Percentiles rank a stretch among this genome's conserved stretches.
phyloP scores from a whole-genome alignment of 2,888 invertebrate species.

The Unio delphinus region DNA sequence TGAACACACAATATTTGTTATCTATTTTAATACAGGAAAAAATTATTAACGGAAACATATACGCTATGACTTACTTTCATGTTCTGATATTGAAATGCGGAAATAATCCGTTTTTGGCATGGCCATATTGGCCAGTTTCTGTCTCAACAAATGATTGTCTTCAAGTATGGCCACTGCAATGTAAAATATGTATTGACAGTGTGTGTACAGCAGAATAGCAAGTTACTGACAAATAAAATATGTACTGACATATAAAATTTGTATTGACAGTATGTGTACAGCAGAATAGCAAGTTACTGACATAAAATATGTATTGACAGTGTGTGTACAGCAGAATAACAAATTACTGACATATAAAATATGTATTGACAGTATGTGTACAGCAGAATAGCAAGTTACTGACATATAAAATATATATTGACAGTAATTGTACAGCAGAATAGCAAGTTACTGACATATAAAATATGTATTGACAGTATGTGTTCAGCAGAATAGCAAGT shows the following conservation, averaged over 20 bases:
- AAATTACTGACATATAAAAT: constrained; percentile 46
- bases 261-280: too few species aligned
- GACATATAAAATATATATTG: constrained; percentile 15
- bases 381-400: constrained; percentile 35
- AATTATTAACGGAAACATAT: background rate
- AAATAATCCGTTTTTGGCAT: constrained; percentile 91
- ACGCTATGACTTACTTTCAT: constrained; percentile 65
- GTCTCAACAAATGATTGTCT: constrained; percentile 84
- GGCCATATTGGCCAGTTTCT: constrained; percentile 82
- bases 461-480: background rate
- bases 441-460: constrained; percentile 44
- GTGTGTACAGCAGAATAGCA: too few species aligned
- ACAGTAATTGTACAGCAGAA: too few species aligned
- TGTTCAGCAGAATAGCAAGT: too few species aligned
- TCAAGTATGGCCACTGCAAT: constrained; percentile 76
- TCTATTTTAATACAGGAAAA: background rate
- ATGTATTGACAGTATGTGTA: too few species aligned
- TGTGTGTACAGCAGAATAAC: too few species aligned
- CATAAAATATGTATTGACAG: constrained; percentile 11
- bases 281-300: constrained; percentile 38
- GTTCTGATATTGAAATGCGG: constrained; percentile 90
- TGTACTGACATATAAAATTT: constrained; percentile 48
- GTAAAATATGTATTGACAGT: background rate
- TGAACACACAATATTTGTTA: too few species aligned
- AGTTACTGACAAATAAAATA: too few species aligned